These are phyloP conservation scores for Tuberolachnus salignus DNA, from an alignment of 2,888 invertebrate genomes.

Conservation along the genomic window DNA sequence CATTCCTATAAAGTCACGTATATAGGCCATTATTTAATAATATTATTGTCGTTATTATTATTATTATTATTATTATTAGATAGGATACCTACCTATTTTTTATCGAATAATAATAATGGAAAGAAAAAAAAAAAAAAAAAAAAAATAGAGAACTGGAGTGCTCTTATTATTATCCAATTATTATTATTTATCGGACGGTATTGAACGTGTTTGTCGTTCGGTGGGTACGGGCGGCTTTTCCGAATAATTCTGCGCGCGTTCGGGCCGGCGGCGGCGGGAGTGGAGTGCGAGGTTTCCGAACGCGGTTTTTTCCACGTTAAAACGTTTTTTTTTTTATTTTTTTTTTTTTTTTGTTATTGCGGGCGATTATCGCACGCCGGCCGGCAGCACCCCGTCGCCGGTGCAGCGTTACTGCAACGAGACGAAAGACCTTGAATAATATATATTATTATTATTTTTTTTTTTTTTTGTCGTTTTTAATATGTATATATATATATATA, in stretches of 20 bases:
- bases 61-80: constrained; percentile 36
- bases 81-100: constrained; percentile 12
- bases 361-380: too few relatives aligned
- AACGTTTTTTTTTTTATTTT: too few relatives aligned
- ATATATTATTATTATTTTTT: too few relatives aligned
- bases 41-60: constrained; percentile 26
- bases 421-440: neutral
- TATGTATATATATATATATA: too few relatives aligned
- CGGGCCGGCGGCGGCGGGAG: neutral
- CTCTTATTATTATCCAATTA: constrained; percentile 42
- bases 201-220: constrained; percentile 9
- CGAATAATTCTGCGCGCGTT: neutral
- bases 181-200: constrained; percentile 13
- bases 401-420: constrained; percentile 1
- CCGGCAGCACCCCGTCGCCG: too few relatives aligned
- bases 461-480: too few relatives aligned
- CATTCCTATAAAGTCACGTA: constrained; percentile 46
- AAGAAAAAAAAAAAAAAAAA: neutral
- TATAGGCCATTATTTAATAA: constrained; percentile 52
- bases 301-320: too few relatives aligned
- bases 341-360: neutral
- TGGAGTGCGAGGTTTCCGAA: neutral
- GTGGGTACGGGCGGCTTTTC: neutral
- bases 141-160: neutral
- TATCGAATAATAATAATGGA: constrained; percentile 7